Percentiles rank a stretch among this genome's conserved stretches.
Evolutionary conservation across 1,140 invertebrate species (phyloP).

Genomic region (Bombus superbus): DNA sequence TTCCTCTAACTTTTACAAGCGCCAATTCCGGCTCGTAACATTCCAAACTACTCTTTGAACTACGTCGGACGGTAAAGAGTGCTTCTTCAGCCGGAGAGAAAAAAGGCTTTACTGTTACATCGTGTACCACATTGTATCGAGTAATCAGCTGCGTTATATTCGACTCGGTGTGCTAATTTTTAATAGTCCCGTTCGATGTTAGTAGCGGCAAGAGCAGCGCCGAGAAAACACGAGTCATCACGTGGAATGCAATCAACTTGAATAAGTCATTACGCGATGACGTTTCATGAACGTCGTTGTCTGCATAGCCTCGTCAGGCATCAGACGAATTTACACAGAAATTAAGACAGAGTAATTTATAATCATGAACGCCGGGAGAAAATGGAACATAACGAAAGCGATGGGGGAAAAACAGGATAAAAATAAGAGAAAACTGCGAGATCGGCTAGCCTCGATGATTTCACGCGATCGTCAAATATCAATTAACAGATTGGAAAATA

Average conservation of each 20-base stretch:
- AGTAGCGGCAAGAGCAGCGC: background rate
- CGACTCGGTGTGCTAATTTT: slow-evolving; percentile 11
- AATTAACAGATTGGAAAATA: slow-evolving; percentile 53
- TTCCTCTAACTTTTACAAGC: slow-evolving; percentile 59
- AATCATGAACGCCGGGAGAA: slow-evolving; percentile 9
- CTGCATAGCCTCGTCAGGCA: background rate
- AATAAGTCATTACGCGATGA: slow-evolving; percentile 20
- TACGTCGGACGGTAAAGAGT: background rate
- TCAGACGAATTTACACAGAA: background rate
- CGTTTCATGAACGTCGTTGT: background rate
- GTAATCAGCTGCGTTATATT: slow-evolving; percentile 18
- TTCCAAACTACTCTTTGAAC: slow-evolving; percentile 50
- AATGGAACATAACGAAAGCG: background rate
- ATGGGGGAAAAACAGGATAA: too few species aligned
- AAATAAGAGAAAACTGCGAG: background rate
- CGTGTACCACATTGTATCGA: background rate
- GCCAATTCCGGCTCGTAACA: slow-evolving; percentile 47
- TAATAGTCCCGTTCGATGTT: slow-evolving; percentile 16
- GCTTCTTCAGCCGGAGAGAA: slow-evolving; percentile 8
- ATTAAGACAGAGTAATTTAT: background rate
- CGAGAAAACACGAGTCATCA: slow-evolving; percentile 10
- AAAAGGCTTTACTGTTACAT: slow-evolving; percentile 20
- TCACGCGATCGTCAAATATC: slow-evolving; percentile 10
- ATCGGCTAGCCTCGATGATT: slow-evolving; percentile 23
- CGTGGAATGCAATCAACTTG: slow-evolving; percentile 13